Base-by-base conservation (phyloP, 2,888 invertebrate species). In the Epistrophe grossulariae region DNA sequence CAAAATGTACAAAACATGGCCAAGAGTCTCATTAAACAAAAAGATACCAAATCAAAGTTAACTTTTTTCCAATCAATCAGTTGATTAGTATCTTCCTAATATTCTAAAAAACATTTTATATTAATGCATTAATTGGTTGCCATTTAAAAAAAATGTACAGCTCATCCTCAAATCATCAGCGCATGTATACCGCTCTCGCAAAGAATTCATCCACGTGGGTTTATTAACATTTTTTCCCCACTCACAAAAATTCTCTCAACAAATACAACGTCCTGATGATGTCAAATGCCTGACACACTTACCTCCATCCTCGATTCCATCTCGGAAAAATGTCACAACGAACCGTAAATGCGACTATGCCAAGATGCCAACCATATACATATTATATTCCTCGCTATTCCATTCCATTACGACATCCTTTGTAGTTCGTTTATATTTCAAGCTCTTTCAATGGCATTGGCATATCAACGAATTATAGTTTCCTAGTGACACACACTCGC, bases 361-460 rank as follows among this genome's bases (percentile, higher is more conserved):
- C 70, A 85, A 70, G 43, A 70, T 85, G 81, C 74, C 70, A 85
- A 70, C 50, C 31, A 71, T 73, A 24, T 24, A 2, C 24, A n/a
- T n/a, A n/a, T n/a, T n/a, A n/a, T n/a, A n/a, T n/a, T n/a, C n/a
- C 79, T 70, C 77, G 78, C 78, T 68, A 48, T 68, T 68, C 50
- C 74, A 73, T 85, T 68, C 50, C 78, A 77, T 85, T 85, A 85
- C 85, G 85, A 79, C 85, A 82, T 82, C 85, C 82, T 85, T 85
- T 85, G 85, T 79, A 24, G 35, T 70, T 45, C 50, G 68, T 70
- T 35, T 66, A 17, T 66, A 2, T 35, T 35, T 19, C 48, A 50
- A 70, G 28, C 45, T 76, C 74, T 38, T 77, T 15, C 55, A 66
- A 24, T 40, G 52, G 28, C 57, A 74, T 55, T 40, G 52, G 28